Evolutionary conservation across 1,140 invertebrate genomes (phyloP).

Genomic region (Lepidurus apus): DNA sequence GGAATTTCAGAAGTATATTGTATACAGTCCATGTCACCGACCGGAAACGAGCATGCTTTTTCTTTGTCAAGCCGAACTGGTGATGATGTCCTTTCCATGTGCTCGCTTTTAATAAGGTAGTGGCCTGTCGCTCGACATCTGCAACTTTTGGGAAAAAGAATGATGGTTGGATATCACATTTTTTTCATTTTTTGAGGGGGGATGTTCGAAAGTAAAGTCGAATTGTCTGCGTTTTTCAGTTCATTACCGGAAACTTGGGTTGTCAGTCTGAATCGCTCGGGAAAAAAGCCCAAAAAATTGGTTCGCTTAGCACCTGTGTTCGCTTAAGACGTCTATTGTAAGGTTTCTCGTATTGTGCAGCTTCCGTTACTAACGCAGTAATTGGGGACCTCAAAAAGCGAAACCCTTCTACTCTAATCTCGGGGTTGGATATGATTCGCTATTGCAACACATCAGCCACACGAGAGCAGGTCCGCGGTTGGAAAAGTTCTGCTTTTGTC

Average conservation of each 20-base stretch:
- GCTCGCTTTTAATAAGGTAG: background rate
- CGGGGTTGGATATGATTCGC: too few species aligned
- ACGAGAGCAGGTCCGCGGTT: too few species aligned
- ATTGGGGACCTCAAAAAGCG: background rate
- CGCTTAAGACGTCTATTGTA: background rate
- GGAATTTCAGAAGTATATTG: background rate
- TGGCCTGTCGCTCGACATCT: background rate
- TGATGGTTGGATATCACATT: background rate
- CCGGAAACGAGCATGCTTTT: background rate
- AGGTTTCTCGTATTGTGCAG: constrained; percentile 14
- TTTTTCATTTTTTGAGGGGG: background rate
- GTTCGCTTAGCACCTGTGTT: background rate
- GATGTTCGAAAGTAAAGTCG: background rate
- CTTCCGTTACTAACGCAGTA: constrained; percentile 1
- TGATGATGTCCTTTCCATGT: background rate
- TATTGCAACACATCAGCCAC: too few species aligned
- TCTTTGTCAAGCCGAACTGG: background rate
- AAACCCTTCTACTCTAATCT: background rate
- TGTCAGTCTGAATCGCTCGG: background rate
- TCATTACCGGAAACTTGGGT: background rate
- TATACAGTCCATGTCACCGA: background rate
- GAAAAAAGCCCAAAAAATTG: background rate
- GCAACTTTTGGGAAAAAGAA: background rate
- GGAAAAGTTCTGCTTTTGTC: too few species aligned
- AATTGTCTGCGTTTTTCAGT: too few species aligned